Conservation (phyloP, 2,113 vertebrate genomes). For the Ptilonorhynchus violaceus region DNA sequence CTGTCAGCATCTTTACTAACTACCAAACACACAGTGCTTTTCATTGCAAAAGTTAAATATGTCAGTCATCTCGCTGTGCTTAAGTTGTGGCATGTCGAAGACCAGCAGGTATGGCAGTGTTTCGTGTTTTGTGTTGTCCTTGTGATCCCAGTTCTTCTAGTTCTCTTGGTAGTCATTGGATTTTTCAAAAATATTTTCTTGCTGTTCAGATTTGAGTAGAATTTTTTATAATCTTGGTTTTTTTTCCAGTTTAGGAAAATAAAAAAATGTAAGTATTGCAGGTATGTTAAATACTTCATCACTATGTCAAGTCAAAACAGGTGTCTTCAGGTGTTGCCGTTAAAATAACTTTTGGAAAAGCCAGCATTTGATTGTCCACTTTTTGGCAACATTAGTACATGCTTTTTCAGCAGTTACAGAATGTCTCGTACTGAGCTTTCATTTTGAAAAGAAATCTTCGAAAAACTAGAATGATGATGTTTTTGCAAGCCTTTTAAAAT, state of each 20-base stretch:
- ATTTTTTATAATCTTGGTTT: background rate
- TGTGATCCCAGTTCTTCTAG: background rate
- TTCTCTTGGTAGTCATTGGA: background rate
- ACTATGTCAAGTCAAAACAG: background rate
- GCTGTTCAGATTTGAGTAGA: background rate
- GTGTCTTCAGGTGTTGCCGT: background rate
- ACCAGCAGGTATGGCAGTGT: slow-evolving; percentile 67
- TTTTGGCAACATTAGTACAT: background rate
- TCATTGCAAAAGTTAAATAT: slow-evolving; percentile 63
- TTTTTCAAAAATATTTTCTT: background rate
- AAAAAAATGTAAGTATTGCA: background rate
- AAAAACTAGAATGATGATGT: rapidly evolving
- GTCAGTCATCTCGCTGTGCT: slow-evolving; percentile 76
- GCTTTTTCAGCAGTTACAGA: background rate
- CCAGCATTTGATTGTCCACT: background rate
- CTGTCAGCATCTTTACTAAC: background rate
- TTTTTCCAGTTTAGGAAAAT: background rate
- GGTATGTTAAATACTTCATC: background rate
- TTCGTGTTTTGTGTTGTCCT: background rate
- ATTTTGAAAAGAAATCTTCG: background rate
- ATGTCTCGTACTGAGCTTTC: background rate
- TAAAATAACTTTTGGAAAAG: background rate
- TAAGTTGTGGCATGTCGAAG: slow-evolving; percentile 74
- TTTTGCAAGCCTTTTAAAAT: background rate
- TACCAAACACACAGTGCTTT: background rate